Evolutionary conservation across 2,888 invertebrate species (phyloP), one percentile per base, ranked within the genome.

Genomic region (Hetaerina titia): DNA sequence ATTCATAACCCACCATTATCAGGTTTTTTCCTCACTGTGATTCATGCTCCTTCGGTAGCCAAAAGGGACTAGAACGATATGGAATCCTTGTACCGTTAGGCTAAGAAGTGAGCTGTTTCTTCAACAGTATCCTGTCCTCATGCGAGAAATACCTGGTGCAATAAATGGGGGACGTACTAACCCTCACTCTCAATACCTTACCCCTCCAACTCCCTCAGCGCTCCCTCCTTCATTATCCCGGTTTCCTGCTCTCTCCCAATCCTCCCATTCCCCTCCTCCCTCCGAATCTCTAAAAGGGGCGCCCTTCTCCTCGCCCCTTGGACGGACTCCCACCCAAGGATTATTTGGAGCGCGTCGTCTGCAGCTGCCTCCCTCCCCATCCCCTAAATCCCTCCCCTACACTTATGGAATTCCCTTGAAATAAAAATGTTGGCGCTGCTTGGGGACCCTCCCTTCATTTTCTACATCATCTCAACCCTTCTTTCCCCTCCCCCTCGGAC

Each of bases 281-380:
- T 22, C 56, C 17, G 11, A 56, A 58, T 31, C 88, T 8, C 63
- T 64, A 90, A 31, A 25, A 22, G 22, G n/a, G 90, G 25, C 60
- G 45, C 69, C 92, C 64, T 45, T n/a, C 90, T 58, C 15, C 57
- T 89, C 57, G 9, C 57, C 57, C 89, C 58, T 89, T 25, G 89
- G 90, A 90, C 90, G 60, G n/a, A 58, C 58, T 90, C 31, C 63
- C 56, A 64, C 56, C 69, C 92, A 64, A 22, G 64, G 69, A 92
- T 92, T 92, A 92, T 64, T 92, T 92, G 69, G 92, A 92, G 63
- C 64, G 63, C 69, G 90, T 64, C 90, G 25, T 64, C 90, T 90
- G 92, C 92, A 92, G 92, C 92, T 92, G 92, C 69, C 64, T 22
- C 45, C 6, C 9, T 45, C 45, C 56, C 92, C 17, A 25, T 63